Evolutionary conservation across 1,140 invertebrate genomes (phyloP).

Genomic region (Oreohelix idahoensis): DNA sequence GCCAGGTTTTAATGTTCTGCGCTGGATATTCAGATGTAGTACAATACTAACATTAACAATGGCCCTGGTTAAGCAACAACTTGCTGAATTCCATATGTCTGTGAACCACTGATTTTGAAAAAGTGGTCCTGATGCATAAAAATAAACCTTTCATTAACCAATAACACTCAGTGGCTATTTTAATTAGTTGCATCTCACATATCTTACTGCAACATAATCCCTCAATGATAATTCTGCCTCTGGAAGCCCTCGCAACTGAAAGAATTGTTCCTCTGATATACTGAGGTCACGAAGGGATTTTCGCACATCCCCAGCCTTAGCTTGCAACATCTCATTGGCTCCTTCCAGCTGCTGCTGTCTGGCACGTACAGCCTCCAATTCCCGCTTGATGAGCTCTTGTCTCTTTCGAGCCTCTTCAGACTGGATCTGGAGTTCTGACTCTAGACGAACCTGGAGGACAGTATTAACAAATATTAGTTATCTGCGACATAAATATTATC

Average conservation of each 20-base stretch:
- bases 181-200: background rate
- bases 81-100: too few species aligned
- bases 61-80: too few species aligned
- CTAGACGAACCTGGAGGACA: constrained; percentile 60
- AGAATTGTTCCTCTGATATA: constrained; percentile 70
- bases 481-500: background rate
- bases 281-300: constrained; percentile 64
- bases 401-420: constrained; percentile 68
- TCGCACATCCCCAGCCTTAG: constrained; percentile 69
- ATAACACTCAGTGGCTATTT: too few species aligned
- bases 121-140: too few species aligned
- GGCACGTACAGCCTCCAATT: constrained; percentile 67
- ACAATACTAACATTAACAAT: too few species aligned
- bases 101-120: too few species aligned
- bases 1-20: too few species aligned
- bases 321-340: constrained; percentile 70
- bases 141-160: too few species aligned
- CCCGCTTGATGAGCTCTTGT: constrained; percentile 67
- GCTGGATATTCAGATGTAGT: too few species aligned
- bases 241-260: constrained; percentile 60
- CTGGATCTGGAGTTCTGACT: constrained; percentile 70
- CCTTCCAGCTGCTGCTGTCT: constrained; percentile 70
- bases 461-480: background rate
- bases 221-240: constrained; percentile 69
- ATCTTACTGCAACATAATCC: constrained; percentile 72